Base-by-base conservation (phyloP, 2,113 vertebrate species). In the Pollachius pollachius region DNA sequence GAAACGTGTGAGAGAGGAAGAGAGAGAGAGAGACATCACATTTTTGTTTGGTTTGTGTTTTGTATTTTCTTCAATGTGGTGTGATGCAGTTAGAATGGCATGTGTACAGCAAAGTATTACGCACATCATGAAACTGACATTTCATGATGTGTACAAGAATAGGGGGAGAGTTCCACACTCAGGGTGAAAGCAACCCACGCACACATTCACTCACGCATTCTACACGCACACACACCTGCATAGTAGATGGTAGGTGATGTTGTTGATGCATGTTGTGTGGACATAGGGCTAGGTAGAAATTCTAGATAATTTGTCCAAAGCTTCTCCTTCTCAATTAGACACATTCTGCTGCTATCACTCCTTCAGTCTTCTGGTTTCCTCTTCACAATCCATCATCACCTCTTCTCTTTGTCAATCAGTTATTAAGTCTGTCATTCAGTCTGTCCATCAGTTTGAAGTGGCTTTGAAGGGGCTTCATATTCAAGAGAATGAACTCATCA, bases 221-320 rank as follows among this genome's bases (percentile, higher is more conserved):
- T 21, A 1, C 64, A 52, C 41, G 48, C 64, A 52, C 19, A 25
- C 48, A 54, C 19, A 66, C 64, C 15, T n/a, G 68, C 66, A 54
- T 15, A 41, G 21, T 48, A 13, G 41, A 67, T 77, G 68, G 77
- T 64, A 5, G 64, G 82, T 70, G 71, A 67, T 52, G 19, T 18
- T 25, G 11, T 17, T 18, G 37, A 64, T 23, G 74, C 61, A 7
- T 13, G 7, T 13, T 13, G 41, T 48, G 41, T 48, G 41, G 41
- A 78, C 72, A 65, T 69, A 18, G 57, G 72, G 68, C 67, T 81
- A 72, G 60, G 63, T 57, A 65, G 23, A 56, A 67, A 78, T 81
- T 83, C 80, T 83, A 79, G 82, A 84, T 71, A 6, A 78, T 79
- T 71, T 72, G 58, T 57, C 65, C 64, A 59, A 66, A 72, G 23